Base-by-base conservation (phyloP, 2,888 invertebrate species). In the Gari tellinella region DNA sequence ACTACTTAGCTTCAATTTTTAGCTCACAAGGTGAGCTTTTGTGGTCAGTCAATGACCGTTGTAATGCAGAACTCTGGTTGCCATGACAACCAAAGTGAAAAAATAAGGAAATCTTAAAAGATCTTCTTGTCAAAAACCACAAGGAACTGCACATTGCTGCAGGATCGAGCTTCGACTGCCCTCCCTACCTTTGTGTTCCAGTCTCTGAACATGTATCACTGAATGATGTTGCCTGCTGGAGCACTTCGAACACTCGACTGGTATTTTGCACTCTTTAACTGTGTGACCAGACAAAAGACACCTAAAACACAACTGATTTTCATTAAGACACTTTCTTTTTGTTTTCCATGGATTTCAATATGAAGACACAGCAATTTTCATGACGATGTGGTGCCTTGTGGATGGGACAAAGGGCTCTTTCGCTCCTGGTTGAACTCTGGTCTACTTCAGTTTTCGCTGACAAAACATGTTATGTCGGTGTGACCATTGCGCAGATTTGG, bases 301-400 rank as follows among this genome's bases (percentile, higher is more conserved):
- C 19, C 14, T 43, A 43, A 43, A 43, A 43, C 43, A 43, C 43
- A 43, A 43, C 43, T 43, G 4, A 14, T 43, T 43, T 43, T 43
- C 43, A 43, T 14, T 43, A 8, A 43, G 43, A 43, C n/a, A 14
- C 14, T 43, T 43, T 17, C 43, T n/a, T n/a, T 43, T 43, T 43
- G 4, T 19, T 14, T 43, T 43, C 43, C 19, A 43, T 43, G n/a
- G 43, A 14, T 19, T 43, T 43, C n/a, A 14, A 43, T 14, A 8
- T 14, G 43, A 43, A 43, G 43, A 43, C 43, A 14, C 43, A 14
- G 14, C 43, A 43, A 17, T 43, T 19, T 43, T 43, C 43, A 5
- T 8, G 19, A 5, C 7, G 14, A 43, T 43, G 43, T 8, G 49
- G 49, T 7, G 49, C 25, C 19, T 49, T 49, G 19, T 49, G 49